Conservation (phyloP, 2,113 vertebrate genomes). For the Picathartes gymnocephalus region DNA sequence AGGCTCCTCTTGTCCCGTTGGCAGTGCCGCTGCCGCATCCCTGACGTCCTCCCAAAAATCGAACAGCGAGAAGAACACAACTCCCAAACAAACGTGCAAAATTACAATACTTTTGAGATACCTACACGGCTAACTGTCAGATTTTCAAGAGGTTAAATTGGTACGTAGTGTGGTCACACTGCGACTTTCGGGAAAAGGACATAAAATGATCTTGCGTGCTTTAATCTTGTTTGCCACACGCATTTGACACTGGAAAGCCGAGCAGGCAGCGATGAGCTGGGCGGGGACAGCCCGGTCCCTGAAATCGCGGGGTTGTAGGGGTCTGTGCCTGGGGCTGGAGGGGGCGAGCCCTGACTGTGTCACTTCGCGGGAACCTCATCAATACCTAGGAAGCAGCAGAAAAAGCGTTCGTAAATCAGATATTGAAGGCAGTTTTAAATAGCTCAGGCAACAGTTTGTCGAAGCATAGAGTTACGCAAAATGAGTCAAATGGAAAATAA, state of each 20-base stretch:
- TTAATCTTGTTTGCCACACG: accelerated
- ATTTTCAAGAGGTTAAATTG: not conserved
- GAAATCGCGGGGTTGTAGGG: accelerated
- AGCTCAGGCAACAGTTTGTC: not conserved
- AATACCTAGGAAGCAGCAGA: not conserved
- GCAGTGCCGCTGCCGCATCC: not conserved
- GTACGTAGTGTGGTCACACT: not conserved
- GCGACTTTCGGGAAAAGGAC: accelerated
- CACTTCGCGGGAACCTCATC: not conserved
- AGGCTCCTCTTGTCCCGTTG: not conserved
- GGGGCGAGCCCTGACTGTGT: accelerated
- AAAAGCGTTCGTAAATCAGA: not conserved
- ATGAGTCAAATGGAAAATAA: conserved; percentile 48
- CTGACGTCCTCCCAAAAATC: accelerated
- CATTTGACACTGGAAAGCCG: not conserved
- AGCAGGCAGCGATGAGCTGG: not conserved
- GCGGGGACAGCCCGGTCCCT: not conserved
- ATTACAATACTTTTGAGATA: not conserved
- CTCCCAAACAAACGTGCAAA: not conserved
- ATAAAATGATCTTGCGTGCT: not conserved
- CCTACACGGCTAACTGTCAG: not conserved
- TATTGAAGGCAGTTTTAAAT: not conserved
- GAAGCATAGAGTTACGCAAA: not conserved
- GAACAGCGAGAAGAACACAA: not conserved
- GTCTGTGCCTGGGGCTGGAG: accelerated